Percentiles rank a stretch among this genome's conserved stretches.
These are phyloP conservation scores for Zoanthus solanderi DNA, from an alignment of 92 coral and sea anemone genomes.

Conservation along the genomic window DNA sequence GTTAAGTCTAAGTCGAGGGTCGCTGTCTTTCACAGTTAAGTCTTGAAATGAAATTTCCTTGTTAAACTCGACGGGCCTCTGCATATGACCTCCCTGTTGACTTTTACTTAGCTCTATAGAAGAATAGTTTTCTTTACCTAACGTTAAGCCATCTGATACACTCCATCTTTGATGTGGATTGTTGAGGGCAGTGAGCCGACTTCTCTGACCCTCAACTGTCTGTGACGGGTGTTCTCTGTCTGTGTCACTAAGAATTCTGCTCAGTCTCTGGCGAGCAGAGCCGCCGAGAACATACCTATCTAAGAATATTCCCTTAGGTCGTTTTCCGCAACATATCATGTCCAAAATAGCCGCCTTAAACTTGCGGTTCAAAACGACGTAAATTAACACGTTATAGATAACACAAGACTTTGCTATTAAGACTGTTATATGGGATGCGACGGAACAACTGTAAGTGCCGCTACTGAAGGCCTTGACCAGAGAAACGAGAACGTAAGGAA, in stretches of 20 bases:
- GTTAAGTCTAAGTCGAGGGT: neutral
- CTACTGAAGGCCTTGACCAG: constrained; percentile 82
- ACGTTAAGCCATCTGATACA: constrained; percentile 3
- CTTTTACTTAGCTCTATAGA: neutral
- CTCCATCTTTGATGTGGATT: constrained; percentile 34
- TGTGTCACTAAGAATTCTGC: constrained; percentile 78
- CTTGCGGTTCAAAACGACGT: constrained; percentile 90
- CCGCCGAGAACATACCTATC: neutral
- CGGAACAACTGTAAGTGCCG: constrained; percentile 57
- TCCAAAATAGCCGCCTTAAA: constrained; percentile 86
- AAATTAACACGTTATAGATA: constrained; percentile 92
- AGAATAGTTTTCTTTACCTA: neutral
- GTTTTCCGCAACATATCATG: constrained; percentile 78
- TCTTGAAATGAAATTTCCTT: constrained; percentile 23
- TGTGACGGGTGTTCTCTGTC: constrained; percentile 69
- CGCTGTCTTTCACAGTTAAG: neutral
- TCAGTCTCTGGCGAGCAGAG: constrained; percentile 57
- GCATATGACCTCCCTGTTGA: neutral
- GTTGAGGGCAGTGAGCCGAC: constrained; percentile 66
- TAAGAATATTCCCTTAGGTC: neutral
- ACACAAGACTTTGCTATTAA: constrained; percentile 96
- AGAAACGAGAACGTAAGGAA: constrained; percentile 83
- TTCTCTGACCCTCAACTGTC: constrained; percentile 60
- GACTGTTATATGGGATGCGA: constrained; percentile 84
- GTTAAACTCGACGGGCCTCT: constrained; percentile 24